Conservation (phyloP, 2,113 vertebrate genomes). For the Leuciscus idus region DNA sequence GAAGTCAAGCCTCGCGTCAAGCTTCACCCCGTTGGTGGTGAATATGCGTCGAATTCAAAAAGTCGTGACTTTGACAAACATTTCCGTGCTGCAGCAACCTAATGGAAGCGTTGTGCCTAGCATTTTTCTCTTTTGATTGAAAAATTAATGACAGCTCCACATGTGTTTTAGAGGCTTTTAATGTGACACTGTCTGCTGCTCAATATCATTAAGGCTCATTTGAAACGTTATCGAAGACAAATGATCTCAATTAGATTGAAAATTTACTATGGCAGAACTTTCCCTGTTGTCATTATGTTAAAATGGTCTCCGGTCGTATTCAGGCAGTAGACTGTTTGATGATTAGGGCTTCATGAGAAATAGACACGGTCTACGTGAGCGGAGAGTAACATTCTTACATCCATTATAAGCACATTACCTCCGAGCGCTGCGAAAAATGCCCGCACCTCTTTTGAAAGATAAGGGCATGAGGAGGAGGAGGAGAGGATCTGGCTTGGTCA, state of each 20-base stretch:
- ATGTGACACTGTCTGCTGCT: constrained; percentile 58
- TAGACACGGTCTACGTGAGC: constrained; percentile 28
- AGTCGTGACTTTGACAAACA: constrained; percentile 54
- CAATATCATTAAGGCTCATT: constrained; percentile 52
- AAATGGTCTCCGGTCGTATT: constrained; percentile 31
- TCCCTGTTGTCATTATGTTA: constrained; percentile 45
- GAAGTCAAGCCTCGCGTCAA: constrained; percentile 45
- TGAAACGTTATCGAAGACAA: constrained; percentile 54
- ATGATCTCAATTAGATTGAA: constrained; percentile 53
- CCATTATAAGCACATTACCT: constrained; percentile 40
- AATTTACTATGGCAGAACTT: constrained; percentile 51
- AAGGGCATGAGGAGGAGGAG: constrained; percentile 29
- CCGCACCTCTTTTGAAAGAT: constrained; percentile 33
- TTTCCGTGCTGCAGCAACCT: constrained; percentile 27
- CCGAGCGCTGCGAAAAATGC: constrained; percentile 10
- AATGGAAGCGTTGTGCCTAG: constrained; percentile 36
- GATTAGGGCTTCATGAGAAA: constrained; percentile 30
- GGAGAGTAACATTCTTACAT: constrained; percentile 30
- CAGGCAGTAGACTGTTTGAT: constrained; percentile 30
- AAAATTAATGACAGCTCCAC: constrained; percentile 51
- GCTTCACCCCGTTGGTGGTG: constrained; percentile 44
- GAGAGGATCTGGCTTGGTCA: constrained; percentile 39
- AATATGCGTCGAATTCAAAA: constrained; percentile 55
- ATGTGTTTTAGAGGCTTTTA: constrained; percentile 56
- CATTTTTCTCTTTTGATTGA: constrained; percentile 52